Evolutionary conservation across 2,888 invertebrate genomes (phyloP).

Genomic region (Melolontha melolontha): DNA sequence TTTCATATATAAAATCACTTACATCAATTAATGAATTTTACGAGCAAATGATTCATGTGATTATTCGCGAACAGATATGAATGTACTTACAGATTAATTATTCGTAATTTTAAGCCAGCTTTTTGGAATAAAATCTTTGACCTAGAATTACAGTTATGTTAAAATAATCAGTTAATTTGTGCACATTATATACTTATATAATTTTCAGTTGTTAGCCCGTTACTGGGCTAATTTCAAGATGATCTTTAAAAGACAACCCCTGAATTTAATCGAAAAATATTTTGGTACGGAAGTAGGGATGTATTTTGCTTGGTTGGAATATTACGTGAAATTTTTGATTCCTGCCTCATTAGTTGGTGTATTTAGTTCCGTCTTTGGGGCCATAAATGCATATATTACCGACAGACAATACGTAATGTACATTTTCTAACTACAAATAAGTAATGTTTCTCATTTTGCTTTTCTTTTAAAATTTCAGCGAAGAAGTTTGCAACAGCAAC

Average conservation of each 20-base stretch:
- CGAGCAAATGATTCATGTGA: too few relatives aligned
- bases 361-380: constrained; percentile 64
- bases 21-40: too few relatives aligned
- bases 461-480: constrained; percentile 48
- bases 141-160: too few relatives aligned
- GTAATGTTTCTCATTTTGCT: background rate
- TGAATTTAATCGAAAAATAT: constrained; percentile 70
- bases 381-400: constrained; percentile 52
- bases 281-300: constrained; percentile 70
- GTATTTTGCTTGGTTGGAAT: constrained; percentile 71
- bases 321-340: constrained; percentile 68
- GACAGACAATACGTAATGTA: constrained; percentile 25
- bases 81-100: too few relatives aligned
- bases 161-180: too few relatives aligned
- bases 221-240: constrained; percentile 71
- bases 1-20: too few relatives aligned
- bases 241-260: constrained; percentile 72
- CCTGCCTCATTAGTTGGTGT: constrained; percentile 66
- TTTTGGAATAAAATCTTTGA: too few relatives aligned
- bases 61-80: too few relatives aligned
- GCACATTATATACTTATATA: too few relatives aligned
- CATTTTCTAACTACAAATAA: background rate
- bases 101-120: too few relatives aligned
- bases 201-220: constrained; percentile 64
- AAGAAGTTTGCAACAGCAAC: constrained; percentile 71